phyloP scores from a whole-genome alignment of 1,140 invertebrate genomes.

The Pissodes strobi region DNA sequence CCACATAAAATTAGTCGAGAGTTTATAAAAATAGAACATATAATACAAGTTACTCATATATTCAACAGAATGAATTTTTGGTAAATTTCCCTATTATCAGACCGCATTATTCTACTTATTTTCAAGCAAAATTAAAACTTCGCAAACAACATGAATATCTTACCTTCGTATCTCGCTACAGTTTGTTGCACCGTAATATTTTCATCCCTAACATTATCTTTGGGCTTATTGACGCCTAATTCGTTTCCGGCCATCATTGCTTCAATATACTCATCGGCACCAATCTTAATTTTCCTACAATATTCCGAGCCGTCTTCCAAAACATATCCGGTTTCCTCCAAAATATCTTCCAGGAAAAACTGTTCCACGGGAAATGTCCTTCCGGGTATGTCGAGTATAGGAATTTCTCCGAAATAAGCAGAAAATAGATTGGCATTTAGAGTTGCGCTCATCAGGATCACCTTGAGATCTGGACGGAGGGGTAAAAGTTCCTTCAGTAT shows the following conservation, averaged over 20 bases:
- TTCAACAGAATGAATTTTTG: too few relatives aligned
- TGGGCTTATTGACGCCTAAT: constrained; percentile 60
- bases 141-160: too few relatives aligned
- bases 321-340: constrained; percentile 70
- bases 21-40: too few relatives aligned
- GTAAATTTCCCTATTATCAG: too few relatives aligned
- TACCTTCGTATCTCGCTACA: constrained; percentile 63
- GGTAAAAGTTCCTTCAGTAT: constrained; percentile 75
- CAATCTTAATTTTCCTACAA: constrained; percentile 64
- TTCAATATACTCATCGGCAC: constrained; percentile 59
- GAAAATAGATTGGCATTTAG: constrained; percentile 80
- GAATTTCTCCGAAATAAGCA: constrained; percentile 73
- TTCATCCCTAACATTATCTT: constrained; percentile 68
- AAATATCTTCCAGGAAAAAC: constrained; percentile 76
- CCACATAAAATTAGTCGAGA: too few relatives aligned
- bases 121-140: too few relatives aligned
- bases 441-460: constrained; percentile 88
- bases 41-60: too few relatives aligned
- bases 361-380: constrained; percentile 82
- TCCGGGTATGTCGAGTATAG: constrained; percentile 75
- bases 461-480: constrained; percentile 72
- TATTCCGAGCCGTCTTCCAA: constrained; percentile 74
- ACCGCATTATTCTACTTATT: too few relatives aligned
- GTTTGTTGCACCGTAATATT: constrained; percentile 68
- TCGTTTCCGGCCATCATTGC: constrained; percentile 63